Evolutionary conservation across 2,888 invertebrate species (phyloP).

Genomic region (Syrphus vitripennis): DNA sequence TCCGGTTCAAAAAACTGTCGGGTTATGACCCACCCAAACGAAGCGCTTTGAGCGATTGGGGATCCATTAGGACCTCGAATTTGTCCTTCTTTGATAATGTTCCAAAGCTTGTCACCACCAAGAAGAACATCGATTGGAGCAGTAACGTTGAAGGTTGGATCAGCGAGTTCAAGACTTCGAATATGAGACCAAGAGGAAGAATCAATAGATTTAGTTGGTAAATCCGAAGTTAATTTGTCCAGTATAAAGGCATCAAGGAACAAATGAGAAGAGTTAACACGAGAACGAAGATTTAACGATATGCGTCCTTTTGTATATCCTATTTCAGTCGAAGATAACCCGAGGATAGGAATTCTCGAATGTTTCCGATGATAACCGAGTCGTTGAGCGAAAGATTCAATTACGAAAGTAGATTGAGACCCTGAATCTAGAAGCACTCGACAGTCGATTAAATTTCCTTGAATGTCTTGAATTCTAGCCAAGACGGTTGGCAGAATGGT

Average conservation of each 20-base stretch:
- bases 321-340: background rate
- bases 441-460: no score
- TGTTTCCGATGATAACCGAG: background rate
- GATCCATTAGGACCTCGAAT: no score
- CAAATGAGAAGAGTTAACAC: background rate
- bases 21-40: no score
- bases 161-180: background rate
- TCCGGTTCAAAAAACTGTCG: background rate
- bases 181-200: background rate
- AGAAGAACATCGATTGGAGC: slow-evolving; percentile 5
- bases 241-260: slow-evolving; percentile 5
- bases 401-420: no score
- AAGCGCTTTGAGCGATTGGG: no score
- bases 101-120: background rate
- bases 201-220: background rate
- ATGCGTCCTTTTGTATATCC: background rate
- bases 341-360: background rate
- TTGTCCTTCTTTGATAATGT: no score
- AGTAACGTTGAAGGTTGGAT: background rate
- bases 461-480: background rate
- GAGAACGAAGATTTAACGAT: background rate
- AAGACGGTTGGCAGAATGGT: background rate
- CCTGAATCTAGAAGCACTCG: no score
- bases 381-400: background rate
- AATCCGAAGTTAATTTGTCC: background rate